A percentile compares a stretch with the other conserved stretches of the same genome.
These are phyloP conservation scores for Ptychadena robeensis DNA, from an alignment of 2,797 vertebrate genomes.

Conservation along the genomic window DNA sequence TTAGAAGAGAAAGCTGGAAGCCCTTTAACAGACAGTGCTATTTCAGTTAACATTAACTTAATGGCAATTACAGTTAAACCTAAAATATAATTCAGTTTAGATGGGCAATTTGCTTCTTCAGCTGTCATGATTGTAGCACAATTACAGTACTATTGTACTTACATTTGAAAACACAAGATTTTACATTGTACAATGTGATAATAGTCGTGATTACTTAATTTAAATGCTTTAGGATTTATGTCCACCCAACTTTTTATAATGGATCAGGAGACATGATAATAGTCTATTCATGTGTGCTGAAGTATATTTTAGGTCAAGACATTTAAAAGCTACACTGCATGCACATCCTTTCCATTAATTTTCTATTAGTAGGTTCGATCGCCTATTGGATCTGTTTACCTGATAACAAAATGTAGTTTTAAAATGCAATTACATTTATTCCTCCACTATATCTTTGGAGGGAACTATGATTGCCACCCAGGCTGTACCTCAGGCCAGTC, in stretches of 20 bases:
- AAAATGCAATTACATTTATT: too few relatives aligned
- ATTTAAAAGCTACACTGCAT: background rate
- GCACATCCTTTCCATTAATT: too few relatives aligned
- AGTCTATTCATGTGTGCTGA: background rate
- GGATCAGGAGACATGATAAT: background rate
- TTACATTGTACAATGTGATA: constrained; percentile 16
- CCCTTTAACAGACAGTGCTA: background rate
- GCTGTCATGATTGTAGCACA: constrained; percentile 2
- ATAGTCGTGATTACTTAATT: constrained; percentile 13
- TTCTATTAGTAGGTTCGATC: too few relatives aligned
- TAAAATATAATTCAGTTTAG: background rate
- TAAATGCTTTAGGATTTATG: background rate
- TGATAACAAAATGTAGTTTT: too few relatives aligned
- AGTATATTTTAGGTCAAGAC: background rate
- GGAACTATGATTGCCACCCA: too few relatives aligned
- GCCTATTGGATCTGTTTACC: too few relatives aligned
- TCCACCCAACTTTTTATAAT: background rate
- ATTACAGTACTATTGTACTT: constrained; percentile 20
- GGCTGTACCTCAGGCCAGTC: too few relatives aligned
- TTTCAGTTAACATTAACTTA: background rate
- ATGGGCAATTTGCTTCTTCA: background rate
- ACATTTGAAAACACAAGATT: background rate
- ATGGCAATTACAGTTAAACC: constrained; percentile 7
- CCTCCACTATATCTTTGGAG: too few relatives aligned
- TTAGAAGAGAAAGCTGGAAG: background rate